phyloP scores from a whole-genome alignment of 2,113 vertebrate genomes.

The Gallinago jamesoni region DNA sequence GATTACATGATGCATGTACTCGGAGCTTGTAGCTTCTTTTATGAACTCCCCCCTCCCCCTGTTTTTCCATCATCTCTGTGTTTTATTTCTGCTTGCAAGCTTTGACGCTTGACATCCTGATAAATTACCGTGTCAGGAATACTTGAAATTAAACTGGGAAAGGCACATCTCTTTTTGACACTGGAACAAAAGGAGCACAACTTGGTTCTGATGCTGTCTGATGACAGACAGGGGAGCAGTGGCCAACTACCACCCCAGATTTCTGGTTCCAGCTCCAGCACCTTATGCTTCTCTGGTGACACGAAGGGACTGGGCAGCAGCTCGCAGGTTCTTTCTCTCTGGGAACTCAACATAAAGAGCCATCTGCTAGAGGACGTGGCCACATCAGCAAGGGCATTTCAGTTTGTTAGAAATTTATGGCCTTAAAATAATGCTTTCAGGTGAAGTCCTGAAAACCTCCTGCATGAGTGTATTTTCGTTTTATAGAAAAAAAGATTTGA shows the following conservation, averaged over 20 bases:
- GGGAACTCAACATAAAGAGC: neutral
- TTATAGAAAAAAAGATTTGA: neutral
- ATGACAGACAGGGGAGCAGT: neutral
- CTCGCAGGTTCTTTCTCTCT: neutral
- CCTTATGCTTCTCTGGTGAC: neutral
- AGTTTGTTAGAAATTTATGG: neutral
- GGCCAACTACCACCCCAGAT: neutral
- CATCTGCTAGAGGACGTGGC: neutral
- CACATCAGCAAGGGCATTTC: neutral
- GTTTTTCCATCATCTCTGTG: neutral
- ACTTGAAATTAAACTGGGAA: conserved; percentile 4
- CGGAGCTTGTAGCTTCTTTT: neutral
- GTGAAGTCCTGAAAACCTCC: neutral
- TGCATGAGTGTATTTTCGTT: neutral
- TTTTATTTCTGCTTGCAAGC: conserved; percentile 33
- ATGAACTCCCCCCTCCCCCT: neutral
- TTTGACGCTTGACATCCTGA: conserved; percentile 6
- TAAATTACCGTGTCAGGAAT: conserved; percentile 11
- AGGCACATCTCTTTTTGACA: neutral
- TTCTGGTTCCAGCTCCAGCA: neutral
- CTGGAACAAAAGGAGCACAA: neutral
- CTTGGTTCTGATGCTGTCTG: neutral
- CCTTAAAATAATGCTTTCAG: neutral
- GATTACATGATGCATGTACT: conserved; percentile 22
- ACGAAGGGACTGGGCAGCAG: neutral